These are phyloP conservation scores for Dicrostonyx torquatus DNA, from an alignment of 2,797 vertebrate species.

Conservation along the genomic window DNA sequence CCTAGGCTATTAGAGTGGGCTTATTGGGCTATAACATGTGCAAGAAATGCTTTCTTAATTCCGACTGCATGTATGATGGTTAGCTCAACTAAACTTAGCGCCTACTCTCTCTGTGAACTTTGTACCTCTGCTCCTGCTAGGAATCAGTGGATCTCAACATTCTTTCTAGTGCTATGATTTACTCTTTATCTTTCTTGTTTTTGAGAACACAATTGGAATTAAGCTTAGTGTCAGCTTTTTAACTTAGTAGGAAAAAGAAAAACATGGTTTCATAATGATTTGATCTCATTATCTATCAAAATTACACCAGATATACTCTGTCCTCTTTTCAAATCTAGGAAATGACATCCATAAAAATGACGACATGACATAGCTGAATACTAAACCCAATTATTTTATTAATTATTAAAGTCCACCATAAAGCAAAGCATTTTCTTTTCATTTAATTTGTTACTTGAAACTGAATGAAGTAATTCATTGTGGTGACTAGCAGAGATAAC, in stretches of 20 bases:
- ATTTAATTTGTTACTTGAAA: not conserved
- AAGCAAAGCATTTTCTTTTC: not conserved
- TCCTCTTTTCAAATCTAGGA: not conserved
- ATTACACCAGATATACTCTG: not conserved
- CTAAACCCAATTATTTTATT: not conserved
- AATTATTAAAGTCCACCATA: not conserved
- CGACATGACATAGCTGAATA: not conserved
- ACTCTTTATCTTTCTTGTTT: not conserved
- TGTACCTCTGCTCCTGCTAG: not conserved
- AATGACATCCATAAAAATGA: not conserved
- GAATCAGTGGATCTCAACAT: not conserved
- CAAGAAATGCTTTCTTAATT: slow-evolving; percentile 33
- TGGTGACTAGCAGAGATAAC: not conserved
- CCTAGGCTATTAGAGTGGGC: slow-evolving; percentile 22
- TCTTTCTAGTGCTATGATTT: not conserved
- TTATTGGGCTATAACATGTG: not conserved
- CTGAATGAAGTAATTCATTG: not conserved
- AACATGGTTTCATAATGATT: not conserved
- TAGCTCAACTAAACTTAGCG: not conserved
- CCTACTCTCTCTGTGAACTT: not conserved
- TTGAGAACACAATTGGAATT: slow-evolving; percentile 32
- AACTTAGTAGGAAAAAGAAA: slow-evolving; percentile 21
- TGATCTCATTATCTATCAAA: not conserved
- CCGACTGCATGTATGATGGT: not conserved
- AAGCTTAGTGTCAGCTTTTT: not conserved